phyloP scores from a whole-genome alignment of 2,888 invertebrate genomes.

The Sarcophaga caerulescens region DNA sequence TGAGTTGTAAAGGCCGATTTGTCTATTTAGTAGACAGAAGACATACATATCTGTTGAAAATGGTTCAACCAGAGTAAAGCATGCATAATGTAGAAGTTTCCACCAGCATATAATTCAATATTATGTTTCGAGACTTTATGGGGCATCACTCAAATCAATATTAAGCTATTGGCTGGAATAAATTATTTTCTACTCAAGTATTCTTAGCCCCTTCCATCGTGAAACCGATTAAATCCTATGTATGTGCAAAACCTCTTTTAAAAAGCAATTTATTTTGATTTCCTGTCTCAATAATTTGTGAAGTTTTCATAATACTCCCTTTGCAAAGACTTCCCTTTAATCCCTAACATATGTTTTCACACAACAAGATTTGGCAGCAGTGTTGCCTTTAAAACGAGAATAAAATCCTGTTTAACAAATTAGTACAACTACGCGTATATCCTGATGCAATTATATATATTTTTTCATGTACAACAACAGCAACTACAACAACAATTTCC shows the following conservation, averaged over 20 bases:
- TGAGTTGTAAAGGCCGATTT: too few species aligned
- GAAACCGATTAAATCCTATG: too few species aligned
- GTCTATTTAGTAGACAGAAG: too few species aligned
- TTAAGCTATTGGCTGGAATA: too few species aligned
- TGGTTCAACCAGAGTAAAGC: too few species aligned
- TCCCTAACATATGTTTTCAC: neutral
- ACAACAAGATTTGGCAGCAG: neutral
- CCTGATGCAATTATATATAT: slow-evolving; percentile 28
- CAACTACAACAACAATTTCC: neutral
- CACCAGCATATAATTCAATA: too few species aligned
- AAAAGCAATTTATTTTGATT: neutral
- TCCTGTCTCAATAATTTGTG: neutral
- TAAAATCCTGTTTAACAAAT: slow-evolving; percentile 40
- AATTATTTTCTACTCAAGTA: too few species aligned
- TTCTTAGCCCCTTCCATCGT: too few species aligned
- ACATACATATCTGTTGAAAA: too few species aligned
- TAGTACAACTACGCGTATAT: slow-evolving; percentile 29
- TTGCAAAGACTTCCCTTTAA: neutral
- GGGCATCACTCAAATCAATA: rapidly evolving
- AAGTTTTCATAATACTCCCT: neutral
- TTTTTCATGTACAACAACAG: neutral
- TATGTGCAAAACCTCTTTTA: too few species aligned
- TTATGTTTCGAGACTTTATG: too few species aligned
- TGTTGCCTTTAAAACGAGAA: neutral
- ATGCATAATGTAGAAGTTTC: too few species aligned